Evolutionary conservation across 2,888 invertebrate species (phyloP), one percentile per base, ranked within the genome.

Genomic region (Endomychus coccineus): DNA sequence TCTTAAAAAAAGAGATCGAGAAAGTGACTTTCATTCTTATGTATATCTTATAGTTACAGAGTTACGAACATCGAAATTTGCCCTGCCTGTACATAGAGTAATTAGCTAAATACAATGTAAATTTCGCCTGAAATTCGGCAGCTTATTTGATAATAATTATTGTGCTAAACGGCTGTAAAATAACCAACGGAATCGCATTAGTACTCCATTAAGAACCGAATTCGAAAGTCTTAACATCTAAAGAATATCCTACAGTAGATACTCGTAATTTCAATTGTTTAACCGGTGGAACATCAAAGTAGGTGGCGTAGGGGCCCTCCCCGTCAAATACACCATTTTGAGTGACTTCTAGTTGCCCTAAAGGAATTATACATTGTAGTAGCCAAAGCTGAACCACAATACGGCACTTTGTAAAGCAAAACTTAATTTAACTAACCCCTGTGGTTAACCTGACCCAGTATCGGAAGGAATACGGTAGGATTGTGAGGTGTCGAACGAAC

Each of bases 361-460:
- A 48, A 54, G 55, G 55, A 54, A 52, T 53, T 51, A 52, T 50
- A 21, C 37, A 52, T 49, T 48, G 52, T 50, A 50, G 48, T 27
- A 40, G 36, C 35, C 36, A 25, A 24, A 29, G 23, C 11, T 28
- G 11, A 50, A 48, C 53, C 34, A 33, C 52, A 54, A 51, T 52
- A 52, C 44, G 49, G 49, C 49, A 46, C 51, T 48, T 48, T 47
- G 51, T 55, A 56, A 57, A 58, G 58, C 57, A 55, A 57, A 61
- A 61, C 59, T 60, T 61, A 61, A 61, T 61, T 61, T 60, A 59
- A 57, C 59, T 58, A 59, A 59, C 59, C 57, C 56, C 50, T 44
- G 37, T 42, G 40, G 40, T 38, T 40, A 48, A 40, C 48, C 50
- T 46, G 36, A 27, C 42, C 43, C 42, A 44, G 43, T 35, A 39